Base-by-base conservation (phyloP, 2,113 vertebrate genomes). In the Dromas ardeola region DNA sequence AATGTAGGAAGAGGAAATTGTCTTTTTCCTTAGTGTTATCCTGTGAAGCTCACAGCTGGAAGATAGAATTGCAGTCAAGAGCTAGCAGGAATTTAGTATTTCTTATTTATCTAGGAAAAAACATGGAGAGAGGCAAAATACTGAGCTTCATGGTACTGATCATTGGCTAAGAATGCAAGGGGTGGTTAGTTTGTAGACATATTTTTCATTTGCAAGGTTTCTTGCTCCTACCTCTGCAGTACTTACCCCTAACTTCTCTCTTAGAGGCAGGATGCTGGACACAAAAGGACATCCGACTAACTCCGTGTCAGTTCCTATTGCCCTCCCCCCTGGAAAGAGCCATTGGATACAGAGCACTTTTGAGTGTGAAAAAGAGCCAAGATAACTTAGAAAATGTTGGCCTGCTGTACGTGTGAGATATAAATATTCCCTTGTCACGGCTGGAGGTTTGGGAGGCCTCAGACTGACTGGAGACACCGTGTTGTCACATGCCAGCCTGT, bases 351-450 rank as follows among this genome's bases (percentile, higher is more conserved):
- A 80, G 90, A 88, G 32, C 34, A 77, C 61, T 94, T 91, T 15
- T 49, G 34, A 71, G 66, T n/a, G n/a, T 56, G 61, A 66, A 69
- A 65, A 94, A 49, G 70, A 76, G 62, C 53, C 70, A 90, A 90
- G 84, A 96, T 5, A 81, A 73, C 79, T 32, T 72, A 91, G 78
- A 95, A 96, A 91, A 92, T 77, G 36, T 43, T 88, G 87, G 87
- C 29, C 1, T 70, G 58, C 19, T 82, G 23, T 80, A 85, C 5
- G 5, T 86, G 42, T 80, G 90, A 93, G 66, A 93, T 88, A 96
- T 92, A 96, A 95, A 93, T 96, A 96, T 83, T 93, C 83, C 7
- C 53, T 89, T 93, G 47, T 95, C 53, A 56, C 32, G 67, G 53
- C 59, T 70, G 58, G 70, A 88, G 70, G 30, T 94, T 91, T 95